Evolutionary conservation across 37 sponge, comb jelly and placozoan species (phyloP).

Genomic region (Cladorhizidae sp.): DNA sequence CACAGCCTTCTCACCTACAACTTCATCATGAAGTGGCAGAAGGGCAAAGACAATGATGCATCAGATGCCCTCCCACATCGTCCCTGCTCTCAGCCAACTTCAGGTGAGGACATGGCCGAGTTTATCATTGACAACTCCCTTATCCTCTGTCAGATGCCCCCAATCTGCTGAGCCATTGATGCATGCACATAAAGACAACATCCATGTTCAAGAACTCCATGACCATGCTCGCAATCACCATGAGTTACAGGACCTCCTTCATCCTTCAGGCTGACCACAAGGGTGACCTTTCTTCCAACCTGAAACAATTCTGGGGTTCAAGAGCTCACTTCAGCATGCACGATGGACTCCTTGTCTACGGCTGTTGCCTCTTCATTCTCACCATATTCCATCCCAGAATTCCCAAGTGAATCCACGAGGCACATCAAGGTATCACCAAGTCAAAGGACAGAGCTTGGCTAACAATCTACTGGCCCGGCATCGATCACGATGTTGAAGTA

Average conservation of each 20-base stretch:
- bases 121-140: neutral
- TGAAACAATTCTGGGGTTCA: neutral
- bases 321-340: neutral
- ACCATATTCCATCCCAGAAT: neutral
- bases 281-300: neutral
- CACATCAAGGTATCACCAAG: constrained; percentile 6
- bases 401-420: constrained; percentile 1
- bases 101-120: neutral
- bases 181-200: neutral
- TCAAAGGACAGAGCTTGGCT: constrained; percentile 8
- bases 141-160: neutral
- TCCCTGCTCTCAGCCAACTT: neutral
- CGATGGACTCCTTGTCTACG: too few relatives aligned
- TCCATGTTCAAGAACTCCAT: constrained; percentile 7
- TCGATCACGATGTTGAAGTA: constrained; percentile 5
- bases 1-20: constrained; percentile 13
- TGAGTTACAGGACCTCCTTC: constrained; percentile 1
- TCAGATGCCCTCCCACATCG: constrained; percentile 11
- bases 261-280: neutral
- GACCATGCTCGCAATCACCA: constrained; percentile 3
- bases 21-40: constrained; percentile 1
- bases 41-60: constrained; percentile 1
- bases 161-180: neutral
- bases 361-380: constrained; percentile 7
- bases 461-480: constrained; percentile 19